Conservation (phyloP, 2,113 vertebrate genomes). For the Rhabdornis inornatus region DNA sequence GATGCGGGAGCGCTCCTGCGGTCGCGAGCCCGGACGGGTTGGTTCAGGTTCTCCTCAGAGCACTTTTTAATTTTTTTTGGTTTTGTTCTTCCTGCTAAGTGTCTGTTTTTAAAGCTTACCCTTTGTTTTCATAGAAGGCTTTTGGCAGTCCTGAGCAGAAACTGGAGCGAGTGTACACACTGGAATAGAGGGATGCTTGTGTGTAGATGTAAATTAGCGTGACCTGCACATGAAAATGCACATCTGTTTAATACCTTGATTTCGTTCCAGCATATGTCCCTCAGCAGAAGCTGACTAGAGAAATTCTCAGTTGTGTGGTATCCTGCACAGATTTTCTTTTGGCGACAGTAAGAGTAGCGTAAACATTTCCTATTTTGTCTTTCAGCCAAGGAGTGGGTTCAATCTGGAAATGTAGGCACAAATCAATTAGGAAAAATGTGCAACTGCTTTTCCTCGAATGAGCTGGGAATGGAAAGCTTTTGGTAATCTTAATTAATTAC, state of each 20-base stretch:
- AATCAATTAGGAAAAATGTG: neutral
- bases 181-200: neutral
- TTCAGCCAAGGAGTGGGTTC: neutral
- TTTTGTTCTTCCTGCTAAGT: no score
- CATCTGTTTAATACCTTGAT: neutral
- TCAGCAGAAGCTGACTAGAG: neutral
- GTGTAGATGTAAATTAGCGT: neutral
- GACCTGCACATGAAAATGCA: neutral
- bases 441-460: neutral
- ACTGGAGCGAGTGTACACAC: rapidly evolving
- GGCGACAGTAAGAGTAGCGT: neutral
- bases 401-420: neutral
- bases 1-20: no score
- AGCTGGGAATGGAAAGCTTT: neutral
- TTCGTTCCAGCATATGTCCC: neutral
- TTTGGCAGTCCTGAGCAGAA: neutral
- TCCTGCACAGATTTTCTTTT: neutral
- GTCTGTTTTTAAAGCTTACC: neutral
- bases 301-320: neutral
- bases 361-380: neutral
- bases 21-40: no score
- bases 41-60: no score
- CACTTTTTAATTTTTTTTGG: no score
- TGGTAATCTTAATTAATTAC: neutral
- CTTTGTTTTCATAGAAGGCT: neutral